phyloP scores from a whole-genome alignment of 2,797 vertebrate species.

The Taenioides sp. region DNA sequence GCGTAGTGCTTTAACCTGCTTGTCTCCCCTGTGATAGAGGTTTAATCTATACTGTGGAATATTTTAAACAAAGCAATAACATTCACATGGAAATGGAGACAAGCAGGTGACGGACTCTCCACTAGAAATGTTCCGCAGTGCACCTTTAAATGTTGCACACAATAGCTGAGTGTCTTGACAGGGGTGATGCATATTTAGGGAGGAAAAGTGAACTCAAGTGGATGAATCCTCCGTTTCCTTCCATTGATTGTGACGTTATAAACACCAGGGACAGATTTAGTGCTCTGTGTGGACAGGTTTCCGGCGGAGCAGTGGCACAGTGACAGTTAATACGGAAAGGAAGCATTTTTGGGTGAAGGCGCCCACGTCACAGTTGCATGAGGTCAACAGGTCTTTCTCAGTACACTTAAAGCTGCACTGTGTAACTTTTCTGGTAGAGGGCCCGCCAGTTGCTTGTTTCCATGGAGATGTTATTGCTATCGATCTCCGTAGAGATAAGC shows the following conservation, averaged over 20 bases:
- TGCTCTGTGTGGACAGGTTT: conserved; percentile 53
- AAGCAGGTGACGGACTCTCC: too few species aligned
- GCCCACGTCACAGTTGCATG: conserved; percentile 43
- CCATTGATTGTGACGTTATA: conserved; percentile 59
- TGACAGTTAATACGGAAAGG: conserved; percentile 49
- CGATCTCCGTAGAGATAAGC: too few species aligned
- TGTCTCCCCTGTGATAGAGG: too few species aligned
- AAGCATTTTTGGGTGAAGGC: conserved; percentile 53
- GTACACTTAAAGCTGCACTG: conserved; percentile 7
- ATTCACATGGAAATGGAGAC: too few species aligned
- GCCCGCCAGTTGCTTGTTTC: too few species aligned
- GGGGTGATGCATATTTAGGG: conserved; percentile 25
- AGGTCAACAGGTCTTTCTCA: conserved; percentile 58
- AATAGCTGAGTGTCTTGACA: conserved; percentile 19
- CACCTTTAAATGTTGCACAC: neutral
- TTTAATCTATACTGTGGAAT: too few species aligned
- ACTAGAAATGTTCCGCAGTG: too few species aligned
- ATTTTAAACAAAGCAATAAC: too few species aligned
- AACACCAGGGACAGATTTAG: conserved; percentile 66
- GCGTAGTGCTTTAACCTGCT: too few species aligned
- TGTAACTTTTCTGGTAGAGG: too few species aligned
- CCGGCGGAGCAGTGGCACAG: conserved; percentile 53
- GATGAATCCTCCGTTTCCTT: conserved; percentile 55
- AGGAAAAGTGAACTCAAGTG: conserved; percentile 50
- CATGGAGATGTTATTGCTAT: too few species aligned